Evolutionary conservation across 2,797 vertebrate species (phyloP).

Genomic region (Trichosurus vulpecula): DNA sequence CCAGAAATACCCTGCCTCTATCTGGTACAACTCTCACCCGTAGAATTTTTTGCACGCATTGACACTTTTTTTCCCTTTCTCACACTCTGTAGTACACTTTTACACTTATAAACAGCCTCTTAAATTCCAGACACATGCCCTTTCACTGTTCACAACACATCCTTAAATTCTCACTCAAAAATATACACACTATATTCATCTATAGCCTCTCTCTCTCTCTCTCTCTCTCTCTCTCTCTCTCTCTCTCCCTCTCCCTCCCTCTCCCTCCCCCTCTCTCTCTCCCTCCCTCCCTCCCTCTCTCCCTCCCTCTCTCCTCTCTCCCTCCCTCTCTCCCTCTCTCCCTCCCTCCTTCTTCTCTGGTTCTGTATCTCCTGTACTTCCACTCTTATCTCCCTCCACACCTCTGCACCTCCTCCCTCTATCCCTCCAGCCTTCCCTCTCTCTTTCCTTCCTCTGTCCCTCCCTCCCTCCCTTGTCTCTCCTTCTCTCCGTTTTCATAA

Average conservation of each 20-base stretch:
- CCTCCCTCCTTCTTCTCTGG: no score
- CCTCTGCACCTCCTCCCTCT: neutral
- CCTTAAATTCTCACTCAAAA: conserved; percentile 37
- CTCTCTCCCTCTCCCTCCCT: neutral
- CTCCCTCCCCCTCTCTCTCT: neutral
- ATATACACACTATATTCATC: conserved; percentile 20
- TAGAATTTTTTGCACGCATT: neutral
- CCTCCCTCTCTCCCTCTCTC: neutral
- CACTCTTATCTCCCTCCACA: neutral
- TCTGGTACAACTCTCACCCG: neutral
- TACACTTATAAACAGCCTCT: conserved; percentile 22
- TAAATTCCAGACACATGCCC: conserved; percentile 15
- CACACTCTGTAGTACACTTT: neutral
- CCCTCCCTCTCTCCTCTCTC: neutral
- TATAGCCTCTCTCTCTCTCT: neutral
- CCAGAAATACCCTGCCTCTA: neutral
- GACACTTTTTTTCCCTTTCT: conserved; percentile 9
- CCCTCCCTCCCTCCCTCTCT: neutral
- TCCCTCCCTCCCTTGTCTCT: neutral
- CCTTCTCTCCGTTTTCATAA: conserved; percentile 1
- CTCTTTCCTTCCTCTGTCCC: no score
- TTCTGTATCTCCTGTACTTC: neutral
- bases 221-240: neutral
- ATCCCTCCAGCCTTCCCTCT: neutral
- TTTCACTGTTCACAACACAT: conserved; percentile 48